Evolutionary conservation across 2,888 invertebrate species (phyloP).

Genomic region (Oxycera nigricornis): DNA sequence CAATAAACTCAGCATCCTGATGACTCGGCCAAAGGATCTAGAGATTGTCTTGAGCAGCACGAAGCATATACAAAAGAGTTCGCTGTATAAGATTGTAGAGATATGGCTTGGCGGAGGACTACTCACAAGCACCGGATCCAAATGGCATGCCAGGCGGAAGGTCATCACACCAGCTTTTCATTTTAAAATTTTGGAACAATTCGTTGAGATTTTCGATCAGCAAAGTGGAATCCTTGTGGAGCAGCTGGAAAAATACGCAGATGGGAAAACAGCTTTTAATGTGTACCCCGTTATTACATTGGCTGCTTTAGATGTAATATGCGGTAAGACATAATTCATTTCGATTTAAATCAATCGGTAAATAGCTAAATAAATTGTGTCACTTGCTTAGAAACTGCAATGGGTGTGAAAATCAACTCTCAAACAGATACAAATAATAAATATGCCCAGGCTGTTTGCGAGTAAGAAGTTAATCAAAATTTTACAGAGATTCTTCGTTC

Average conservation of each 20-base stretch:
- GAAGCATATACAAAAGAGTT: slow-evolving; percentile 54
- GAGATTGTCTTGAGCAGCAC: slow-evolving; percentile 48
- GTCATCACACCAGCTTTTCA: slow-evolving; percentile 81
- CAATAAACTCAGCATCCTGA: not conserved
- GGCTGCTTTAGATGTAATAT: slow-evolving; percentile 68
- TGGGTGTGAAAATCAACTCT: slow-evolving; percentile 75
- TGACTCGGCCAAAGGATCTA: not conserved
- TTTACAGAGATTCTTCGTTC: not conserved
- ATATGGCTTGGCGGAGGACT: slow-evolving; percentile 58
- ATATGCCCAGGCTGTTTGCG: slow-evolving; percentile 75
- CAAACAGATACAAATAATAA: slow-evolving; percentile 70
- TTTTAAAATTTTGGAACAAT: slow-evolving; percentile 77
- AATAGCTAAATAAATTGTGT: too few species aligned
- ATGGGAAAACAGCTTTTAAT: slow-evolving; percentile 63
- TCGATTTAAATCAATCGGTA: not conserved
- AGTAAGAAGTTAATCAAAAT: slow-evolving; percentile 62
- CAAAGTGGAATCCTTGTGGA: slow-evolving; percentile 67
- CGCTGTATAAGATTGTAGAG: slow-evolving; percentile 52
- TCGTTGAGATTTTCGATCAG: slow-evolving; percentile 73
- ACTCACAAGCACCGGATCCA: slow-evolving; percentile 57
- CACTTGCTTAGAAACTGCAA: slow-evolving; percentile 69
- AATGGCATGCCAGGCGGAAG: slow-evolving; percentile 74
- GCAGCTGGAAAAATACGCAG: slow-evolving; percentile 63
- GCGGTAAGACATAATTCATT: slow-evolving; percentile 48
- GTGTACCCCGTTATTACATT: slow-evolving; percentile 68